A percentile compares a stretch with the other conserved stretches of the same genome.
Conservation (phyloP, 2,113 vertebrate genomes). For the Bubo scandiacus region DNA sequence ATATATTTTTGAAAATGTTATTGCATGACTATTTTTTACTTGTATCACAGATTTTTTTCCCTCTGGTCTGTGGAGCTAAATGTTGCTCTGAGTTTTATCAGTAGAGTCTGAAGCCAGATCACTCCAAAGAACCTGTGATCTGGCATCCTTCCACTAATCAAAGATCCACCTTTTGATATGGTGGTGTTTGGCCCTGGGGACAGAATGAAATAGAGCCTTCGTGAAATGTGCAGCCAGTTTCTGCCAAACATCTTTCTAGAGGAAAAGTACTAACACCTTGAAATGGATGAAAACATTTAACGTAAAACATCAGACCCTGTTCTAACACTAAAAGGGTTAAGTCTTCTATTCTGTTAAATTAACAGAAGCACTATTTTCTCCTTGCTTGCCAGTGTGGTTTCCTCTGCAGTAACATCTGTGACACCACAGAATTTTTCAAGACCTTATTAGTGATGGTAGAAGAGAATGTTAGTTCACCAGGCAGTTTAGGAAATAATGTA, state of each 20-base stretch:
- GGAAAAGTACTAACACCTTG: background rate
- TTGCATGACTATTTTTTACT: background rate
- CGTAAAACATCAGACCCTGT: background rate
- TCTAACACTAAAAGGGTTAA: slow-evolving; percentile 7
- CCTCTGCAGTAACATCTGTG: slow-evolving; percentile 34
- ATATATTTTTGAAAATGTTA: background rate
- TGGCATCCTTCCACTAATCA: background rate
- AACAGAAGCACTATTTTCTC: slow-evolving; percentile 20
- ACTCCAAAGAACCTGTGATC: background rate
- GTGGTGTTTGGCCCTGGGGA: background rate
- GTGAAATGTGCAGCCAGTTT: background rate
- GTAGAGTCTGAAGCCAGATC: background rate
- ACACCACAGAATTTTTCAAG: slow-evolving; percentile 43
- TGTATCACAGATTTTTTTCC: background rate
- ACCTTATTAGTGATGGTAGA: slow-evolving; percentile 49
- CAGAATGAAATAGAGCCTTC: background rate
- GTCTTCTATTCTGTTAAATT: background rate
- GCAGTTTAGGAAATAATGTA: slow-evolving; percentile 33
- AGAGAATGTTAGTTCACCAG: slow-evolving; percentile 39
- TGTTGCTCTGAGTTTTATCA: background rate
- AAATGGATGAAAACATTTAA: background rate
- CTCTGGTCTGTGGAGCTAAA: background rate
- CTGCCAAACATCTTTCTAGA: background rate
- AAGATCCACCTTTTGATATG: background rate
- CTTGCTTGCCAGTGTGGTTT: slow-evolving; percentile 17